Conservation (phyloP, 2,888 invertebrate genomes). For the Coelopa pilipes region DNA sequence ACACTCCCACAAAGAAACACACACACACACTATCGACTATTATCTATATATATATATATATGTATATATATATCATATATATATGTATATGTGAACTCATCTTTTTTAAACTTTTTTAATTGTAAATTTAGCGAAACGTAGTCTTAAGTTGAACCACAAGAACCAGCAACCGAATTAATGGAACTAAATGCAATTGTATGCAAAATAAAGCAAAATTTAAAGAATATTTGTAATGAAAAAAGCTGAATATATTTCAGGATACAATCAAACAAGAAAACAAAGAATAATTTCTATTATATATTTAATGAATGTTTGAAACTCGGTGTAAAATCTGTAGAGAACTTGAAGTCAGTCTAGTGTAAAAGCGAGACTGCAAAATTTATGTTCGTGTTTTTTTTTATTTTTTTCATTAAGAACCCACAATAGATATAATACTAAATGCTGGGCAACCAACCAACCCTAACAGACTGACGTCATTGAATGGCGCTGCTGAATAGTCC, state of each 20-base stretch:
- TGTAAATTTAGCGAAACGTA: conserved; percentile 10
- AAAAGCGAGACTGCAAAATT: too few relatives aligned
- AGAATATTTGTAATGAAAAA: too few relatives aligned
- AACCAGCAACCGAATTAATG: neutral
- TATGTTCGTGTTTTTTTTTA: too few relatives aligned
- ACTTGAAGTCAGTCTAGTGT: too few relatives aligned
- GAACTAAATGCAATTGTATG: neutral
- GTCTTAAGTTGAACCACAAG: neutral
- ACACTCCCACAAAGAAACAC: neutral
- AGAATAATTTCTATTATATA: conserved; percentile 14
- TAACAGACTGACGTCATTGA: too few relatives aligned
- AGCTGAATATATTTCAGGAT: neutral
- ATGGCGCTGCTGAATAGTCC: too few relatives aligned
- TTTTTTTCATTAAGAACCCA: too few relatives aligned
- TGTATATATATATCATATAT: conserved; percentile 6
- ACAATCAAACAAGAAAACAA: neutral
- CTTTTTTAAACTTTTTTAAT: conserved; percentile 6
- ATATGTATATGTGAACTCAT: neutral
- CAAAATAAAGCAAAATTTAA: neutral
- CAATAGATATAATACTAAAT: too few relatives aligned
- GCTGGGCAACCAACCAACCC: too few relatives aligned
- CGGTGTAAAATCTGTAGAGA: too few relatives aligned
- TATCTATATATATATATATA: conserved; percentile 5
- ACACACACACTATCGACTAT: neutral
- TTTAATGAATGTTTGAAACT: too few relatives aligned